Evolutionary conservation across 2,113 vertebrate species (phyloP), one percentile per base, ranked within the genome.

Genomic region (Pachypanchax playfairii): DNA sequence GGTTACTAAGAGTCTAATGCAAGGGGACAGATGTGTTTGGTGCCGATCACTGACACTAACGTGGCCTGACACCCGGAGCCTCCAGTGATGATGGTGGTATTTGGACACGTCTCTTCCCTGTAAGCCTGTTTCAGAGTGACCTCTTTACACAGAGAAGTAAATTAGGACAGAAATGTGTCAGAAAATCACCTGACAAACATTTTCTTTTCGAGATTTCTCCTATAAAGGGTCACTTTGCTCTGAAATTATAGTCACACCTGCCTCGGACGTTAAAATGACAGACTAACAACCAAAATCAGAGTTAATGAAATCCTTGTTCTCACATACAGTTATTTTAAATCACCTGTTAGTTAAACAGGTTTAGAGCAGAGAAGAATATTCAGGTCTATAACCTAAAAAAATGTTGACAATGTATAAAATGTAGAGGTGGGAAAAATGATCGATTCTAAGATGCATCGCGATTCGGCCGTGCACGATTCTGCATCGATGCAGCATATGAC

Each of bases 1-100:
- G 73, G 85, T 68, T 82, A 63, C 42, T 48, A 73, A 42, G 69
- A 81, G 49, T 33, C 36, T 88, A 86, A 87, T 89, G 76, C 62
- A 52, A 60, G 24, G 50, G 71, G 82, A 87, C 81, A 82, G 78
- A 78, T 79, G 77, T 83, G 77, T 77, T 79, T 58, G 49, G 56
- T 61, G 65, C 76, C 36, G 60, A 65, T 33, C 10, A 47, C 21
- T 75, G 80, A 88, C 13, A 35, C 55, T 88, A 90, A 91, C 62
- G 15, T 24, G 67, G 41, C 49, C 64, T 67, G 87, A 89, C 88
- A 87, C 77, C 52, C 50, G 50, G 29, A 75, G 73, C 84, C 75
- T 55, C 39, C 13, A n/a, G 75, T 67, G 71, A 53, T 84, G 81
- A 87, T 65, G 67, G 67, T 58, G 70, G 71, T 84, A 85, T 87